Evolutionary conservation across 2,888 invertebrate species (phyloP).

Genomic region (Eucera pruinosa): DNA sequence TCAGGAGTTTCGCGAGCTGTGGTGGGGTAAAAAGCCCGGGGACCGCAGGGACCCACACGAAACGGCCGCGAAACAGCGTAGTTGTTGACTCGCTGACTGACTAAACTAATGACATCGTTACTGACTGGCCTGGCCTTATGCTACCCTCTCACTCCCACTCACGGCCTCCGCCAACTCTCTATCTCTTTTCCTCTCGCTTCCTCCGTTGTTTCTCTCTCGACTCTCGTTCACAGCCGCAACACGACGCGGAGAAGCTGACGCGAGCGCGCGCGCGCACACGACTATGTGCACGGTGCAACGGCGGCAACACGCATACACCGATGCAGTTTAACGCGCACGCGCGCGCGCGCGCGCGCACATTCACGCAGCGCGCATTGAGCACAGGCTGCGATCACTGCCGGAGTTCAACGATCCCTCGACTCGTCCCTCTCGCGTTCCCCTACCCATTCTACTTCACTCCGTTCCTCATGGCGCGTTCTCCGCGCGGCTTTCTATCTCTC

Average conservation of each 20-base stretch:
- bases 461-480: constrained; percentile 20
- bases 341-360: constrained; percentile 40
- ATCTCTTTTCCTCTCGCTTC: constrained; percentile 35
- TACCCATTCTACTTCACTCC: constrained; percentile 9
- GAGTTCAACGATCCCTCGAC: constrained; percentile 77
- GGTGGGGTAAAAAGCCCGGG: constrained; percentile 47
- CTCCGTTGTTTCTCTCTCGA: constrained; percentile 7
- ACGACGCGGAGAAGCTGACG: background rate
- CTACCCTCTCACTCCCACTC: constrained; percentile 64
- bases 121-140: constrained; percentile 80
- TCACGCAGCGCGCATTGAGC: constrained; percentile 68
- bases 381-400: constrained; percentile 71
- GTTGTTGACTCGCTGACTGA: constrained; percentile 83
- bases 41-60: constrained; percentile 62
- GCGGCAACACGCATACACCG: constrained; percentile 43
- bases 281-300: background rate
- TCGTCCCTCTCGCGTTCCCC: constrained; percentile 63
- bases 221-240: constrained; percentile 24
- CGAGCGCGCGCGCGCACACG: background rate
- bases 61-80: constrained; percentile 76
- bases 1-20: constrained; percentile 28
- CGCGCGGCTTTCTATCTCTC: constrained; percentile 22
- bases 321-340: constrained; percentile 48
- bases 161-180: constrained; percentile 40
- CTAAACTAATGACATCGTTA: constrained; percentile 83